These are phyloP conservation scores for Rhynchophorus ferrugineus DNA, from an alignment of 1,140 invertebrate genomes.

Conservation along the genomic window DNA sequence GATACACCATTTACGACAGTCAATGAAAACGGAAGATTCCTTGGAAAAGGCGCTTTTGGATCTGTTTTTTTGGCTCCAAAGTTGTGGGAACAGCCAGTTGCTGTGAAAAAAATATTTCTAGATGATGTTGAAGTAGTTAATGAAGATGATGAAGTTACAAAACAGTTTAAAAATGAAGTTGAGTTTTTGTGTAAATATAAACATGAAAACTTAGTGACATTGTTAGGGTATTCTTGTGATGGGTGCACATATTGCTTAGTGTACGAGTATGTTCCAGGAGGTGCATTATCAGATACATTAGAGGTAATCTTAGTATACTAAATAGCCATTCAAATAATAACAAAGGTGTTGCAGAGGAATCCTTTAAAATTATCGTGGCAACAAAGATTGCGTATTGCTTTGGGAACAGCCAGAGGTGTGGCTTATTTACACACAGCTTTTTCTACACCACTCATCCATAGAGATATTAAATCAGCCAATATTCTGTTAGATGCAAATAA, in stretches of 20 bases:
- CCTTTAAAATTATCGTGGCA: conserved; percentile 39
- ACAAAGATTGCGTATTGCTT: conserved; percentile 50
- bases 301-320: conserved; percentile 20
- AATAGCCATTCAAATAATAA: neutral
- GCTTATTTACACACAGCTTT: conserved; percentile 54
- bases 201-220: conserved; percentile 58
- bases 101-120: conserved; percentile 54
- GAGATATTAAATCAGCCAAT: conserved; percentile 72
- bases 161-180: conserved; percentile 61
- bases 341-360: conserved; percentile 8
- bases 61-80: conserved; percentile 55
- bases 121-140: conserved; percentile 39
- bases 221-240: conserved; percentile 59
- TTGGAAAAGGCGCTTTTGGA: conserved; percentile 65
- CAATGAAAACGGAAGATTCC: conserved; percentile 38
- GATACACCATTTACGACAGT: conserved; percentile 22
- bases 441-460: conserved; percentile 54
- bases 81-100: conserved; percentile 44
- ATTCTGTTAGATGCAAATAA: conserved; percentile 57
- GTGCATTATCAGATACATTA: conserved; percentile 58
- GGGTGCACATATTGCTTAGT: conserved; percentile 56
- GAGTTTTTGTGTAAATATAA: conserved; percentile 49
- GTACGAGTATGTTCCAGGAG: conserved; percentile 61
- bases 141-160: conserved; percentile 41
- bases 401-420: conserved; percentile 54